phyloP scores from a whole-genome alignment of 1,140 invertebrate species.

The Drosophila serrata region DNA sequence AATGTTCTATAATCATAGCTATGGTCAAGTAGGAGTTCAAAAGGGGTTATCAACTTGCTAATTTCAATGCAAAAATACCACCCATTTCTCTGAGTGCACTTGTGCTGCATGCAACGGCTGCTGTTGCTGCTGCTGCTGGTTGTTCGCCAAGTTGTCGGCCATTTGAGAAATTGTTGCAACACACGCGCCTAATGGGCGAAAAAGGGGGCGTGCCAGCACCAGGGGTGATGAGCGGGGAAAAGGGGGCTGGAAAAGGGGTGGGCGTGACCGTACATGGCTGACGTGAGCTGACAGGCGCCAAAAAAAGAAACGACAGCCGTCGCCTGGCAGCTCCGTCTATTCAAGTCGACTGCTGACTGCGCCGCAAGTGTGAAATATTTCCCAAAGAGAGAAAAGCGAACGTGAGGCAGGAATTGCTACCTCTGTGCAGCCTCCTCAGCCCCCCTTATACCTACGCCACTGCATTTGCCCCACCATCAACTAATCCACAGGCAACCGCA shows the following conservation, averaged over 20 bases:
- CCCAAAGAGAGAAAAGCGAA: conserved; percentile 27
- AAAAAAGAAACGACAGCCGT: conserved; percentile 48
- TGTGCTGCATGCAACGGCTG: conserved; percentile 28
- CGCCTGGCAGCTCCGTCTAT: conserved; percentile 39
- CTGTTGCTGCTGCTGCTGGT: conserved; percentile 15
- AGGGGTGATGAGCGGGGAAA: neutral
- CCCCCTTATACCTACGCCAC: too few species aligned
- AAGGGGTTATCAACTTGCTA: neutral
- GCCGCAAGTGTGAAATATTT: conserved; percentile 65
- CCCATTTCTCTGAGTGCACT: neutral
- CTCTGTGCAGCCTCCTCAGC: neutral
- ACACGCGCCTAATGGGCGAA: conserved; percentile 30
- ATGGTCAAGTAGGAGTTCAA: too few species aligned
- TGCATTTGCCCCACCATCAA: conserved; percentile 1
- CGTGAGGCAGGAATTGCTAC: conserved; percentile 35
- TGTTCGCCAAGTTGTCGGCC: conserved; percentile 41
- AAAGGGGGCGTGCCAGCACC: conserved; percentile 16
- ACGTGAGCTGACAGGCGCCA: conserved; percentile 54
- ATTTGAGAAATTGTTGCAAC: conserved; percentile 49
- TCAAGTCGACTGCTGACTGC: conserved; percentile 61
- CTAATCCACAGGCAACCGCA: conserved; percentile 41
- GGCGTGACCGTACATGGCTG: conserved; percentile 21
- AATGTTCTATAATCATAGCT: neutral
- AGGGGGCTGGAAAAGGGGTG: neutral
- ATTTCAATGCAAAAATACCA: neutral